A percentile compares a stretch with the other conserved stretches of the same genome.
These are phyloP conservation scores for Orchesellides sinensis DNA, from an alignment of 2,888 invertebrate species.

Conservation along the genomic window DNA sequence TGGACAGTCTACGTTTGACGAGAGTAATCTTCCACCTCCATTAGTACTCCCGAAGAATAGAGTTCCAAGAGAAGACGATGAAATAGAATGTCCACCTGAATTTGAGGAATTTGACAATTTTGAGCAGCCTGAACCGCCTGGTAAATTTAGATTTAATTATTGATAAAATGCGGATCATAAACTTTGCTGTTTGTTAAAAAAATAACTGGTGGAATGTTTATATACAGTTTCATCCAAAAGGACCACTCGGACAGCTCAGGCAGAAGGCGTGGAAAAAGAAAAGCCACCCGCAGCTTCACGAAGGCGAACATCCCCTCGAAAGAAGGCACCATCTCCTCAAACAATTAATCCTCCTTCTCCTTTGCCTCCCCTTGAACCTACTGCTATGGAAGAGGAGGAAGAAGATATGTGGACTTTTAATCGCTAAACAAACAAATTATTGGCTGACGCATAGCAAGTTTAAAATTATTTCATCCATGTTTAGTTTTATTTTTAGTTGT, in stretches of 20 bases:
- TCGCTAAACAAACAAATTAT: neutral
- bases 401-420: slow-evolving; percentile 54
- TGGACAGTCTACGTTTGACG: neutral
- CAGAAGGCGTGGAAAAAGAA: neutral
- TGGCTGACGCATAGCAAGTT: neutral
- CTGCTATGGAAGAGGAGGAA: slow-evolving; percentile 5
- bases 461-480: neutral
- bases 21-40: neutral
- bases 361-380: neutral
- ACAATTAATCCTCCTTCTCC: neutral
- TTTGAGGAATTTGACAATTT: neutral
- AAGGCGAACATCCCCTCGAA: slow-evolving; percentile 10
- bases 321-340: slow-evolving; percentile 9
- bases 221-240: neutral
- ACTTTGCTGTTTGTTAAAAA: no score
- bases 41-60: neutral
- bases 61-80: neutral
- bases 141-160: no score
- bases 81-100: neutral
- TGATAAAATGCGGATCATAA: neutral
- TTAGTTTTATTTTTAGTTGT: slow-evolving; percentile 12
- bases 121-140: neutral
- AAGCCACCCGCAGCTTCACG: neutral
- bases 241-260: neutral
- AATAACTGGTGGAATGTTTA: no score